Evolutionary conservation across 1,140 invertebrate species (phyloP).

Genomic region (Drosophila carrolli): DNA sequence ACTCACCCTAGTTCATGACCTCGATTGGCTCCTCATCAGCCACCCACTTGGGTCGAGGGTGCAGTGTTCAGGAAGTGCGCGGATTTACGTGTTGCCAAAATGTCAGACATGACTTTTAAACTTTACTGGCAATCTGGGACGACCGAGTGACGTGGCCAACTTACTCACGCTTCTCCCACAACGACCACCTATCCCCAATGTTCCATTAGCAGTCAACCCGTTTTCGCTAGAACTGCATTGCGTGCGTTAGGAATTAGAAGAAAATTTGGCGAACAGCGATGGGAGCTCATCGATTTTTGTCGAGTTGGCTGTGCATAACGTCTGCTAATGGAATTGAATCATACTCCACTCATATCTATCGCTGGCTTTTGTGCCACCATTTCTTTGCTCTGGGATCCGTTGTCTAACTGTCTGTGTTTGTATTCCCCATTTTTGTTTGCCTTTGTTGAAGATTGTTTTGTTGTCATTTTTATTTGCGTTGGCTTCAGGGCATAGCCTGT

Average conservation of each 20-base stretch:
- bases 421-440: conserved; percentile 33
- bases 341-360: conserved; percentile 32
- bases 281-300: conserved; percentile 41
- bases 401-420: conserved; percentile 33
- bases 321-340: conserved; percentile 50
- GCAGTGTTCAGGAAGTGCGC: conserved; percentile 25
- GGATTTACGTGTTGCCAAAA: conserved; percentile 54
- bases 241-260: conserved; percentile 48
- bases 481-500: conserved; percentile 16
- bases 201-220: conserved; percentile 31
- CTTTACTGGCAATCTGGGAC: conserved; percentile 43
- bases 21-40: conserved; percentile 28
- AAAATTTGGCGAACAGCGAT: conserved; percentile 29
- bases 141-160: conserved; percentile 36
- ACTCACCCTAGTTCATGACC: background rate
- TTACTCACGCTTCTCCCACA: conserved; percentile 10
- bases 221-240: conserved; percentile 37
- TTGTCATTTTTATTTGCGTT: conserved; percentile 34
- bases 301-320: conserved; percentile 19
- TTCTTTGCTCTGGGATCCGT: conserved; percentile 17
- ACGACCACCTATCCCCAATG: conserved; percentile 12
- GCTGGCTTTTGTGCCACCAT: conserved; percentile 19
- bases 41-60: conserved; percentile 14
- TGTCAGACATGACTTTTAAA: conserved; percentile 62
- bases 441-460: conserved; percentile 41